Evolutionary conservation across 2,113 vertebrate species (phyloP).

Genomic region (Pitta sordida): DNA sequence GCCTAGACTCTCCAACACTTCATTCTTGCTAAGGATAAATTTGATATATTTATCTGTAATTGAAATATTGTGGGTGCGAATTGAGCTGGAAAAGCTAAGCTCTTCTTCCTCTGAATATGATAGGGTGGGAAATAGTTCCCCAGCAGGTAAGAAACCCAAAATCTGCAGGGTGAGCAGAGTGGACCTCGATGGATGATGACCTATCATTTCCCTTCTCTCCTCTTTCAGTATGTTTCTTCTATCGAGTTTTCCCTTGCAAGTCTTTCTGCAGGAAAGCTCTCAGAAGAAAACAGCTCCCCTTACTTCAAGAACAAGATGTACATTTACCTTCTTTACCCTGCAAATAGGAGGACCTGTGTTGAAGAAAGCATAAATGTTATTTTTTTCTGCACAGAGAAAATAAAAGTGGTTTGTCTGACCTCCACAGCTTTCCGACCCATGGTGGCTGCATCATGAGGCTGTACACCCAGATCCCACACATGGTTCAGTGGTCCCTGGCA

Average conservation of each 20-base stretch:
- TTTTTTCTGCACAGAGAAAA: background rate
- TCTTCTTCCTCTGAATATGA: background rate
- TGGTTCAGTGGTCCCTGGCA: fast-evolving
- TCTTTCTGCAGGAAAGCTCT: background rate
- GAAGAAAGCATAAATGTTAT: background rate
- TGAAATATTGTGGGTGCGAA: background rate
- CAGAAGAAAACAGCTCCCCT: background rate
- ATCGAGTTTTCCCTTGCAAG: background rate
- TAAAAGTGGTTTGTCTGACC: background rate
- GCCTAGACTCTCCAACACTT: background rate
- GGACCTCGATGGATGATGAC: background rate
- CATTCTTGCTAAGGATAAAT: background rate
- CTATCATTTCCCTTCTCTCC: background rate
- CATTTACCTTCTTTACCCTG: background rate
- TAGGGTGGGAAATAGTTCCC: background rate
- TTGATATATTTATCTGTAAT: background rate
- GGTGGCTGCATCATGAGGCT: fast-evolving
- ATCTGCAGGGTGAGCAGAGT: background rate
- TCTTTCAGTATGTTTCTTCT: background rate
- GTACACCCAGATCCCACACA: fast-evolving
- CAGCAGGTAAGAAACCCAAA: background rate
- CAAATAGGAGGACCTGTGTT: background rate
- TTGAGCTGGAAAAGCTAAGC: background rate
- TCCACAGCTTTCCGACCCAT: fast-evolving
- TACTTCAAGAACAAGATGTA: background rate